Conservation (phyloP, 2,888 invertebrate species). For the Neoscelio sp. region DNA sequence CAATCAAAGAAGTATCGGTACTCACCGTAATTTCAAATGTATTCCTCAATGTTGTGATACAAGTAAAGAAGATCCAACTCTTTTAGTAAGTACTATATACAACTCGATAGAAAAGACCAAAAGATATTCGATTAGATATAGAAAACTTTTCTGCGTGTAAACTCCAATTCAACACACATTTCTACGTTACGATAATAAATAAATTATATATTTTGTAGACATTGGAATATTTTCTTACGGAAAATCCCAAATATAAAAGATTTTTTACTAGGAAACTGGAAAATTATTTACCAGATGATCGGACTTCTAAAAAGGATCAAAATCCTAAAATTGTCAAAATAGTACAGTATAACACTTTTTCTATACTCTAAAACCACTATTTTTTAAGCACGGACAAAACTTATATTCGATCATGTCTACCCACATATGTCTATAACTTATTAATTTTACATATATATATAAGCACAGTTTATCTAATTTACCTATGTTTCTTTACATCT, state of each 20-base stretch:
- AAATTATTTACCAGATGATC: background rate
- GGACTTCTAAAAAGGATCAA: background rate
- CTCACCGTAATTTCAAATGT: conserved; percentile 65
- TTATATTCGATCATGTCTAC: too few species aligned
- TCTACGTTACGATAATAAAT: conserved; percentile 5
- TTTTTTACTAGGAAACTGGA: conserved; percentile 26
- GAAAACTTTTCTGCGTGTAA: conserved; percentile 1
- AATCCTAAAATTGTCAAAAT: too few species aligned
- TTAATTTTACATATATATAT: too few species aligned
- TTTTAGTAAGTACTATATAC: conserved; percentile 68
- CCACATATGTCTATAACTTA: too few species aligned
- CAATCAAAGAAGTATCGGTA: conserved; percentile 55
- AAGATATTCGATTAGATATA: conserved; percentile 23
- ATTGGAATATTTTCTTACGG: conserved; percentile 11
- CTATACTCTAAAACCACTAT: too few species aligned
- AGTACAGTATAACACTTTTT: too few species aligned
- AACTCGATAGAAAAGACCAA: conserved; percentile 17
- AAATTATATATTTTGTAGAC: conserved; percentile 12
- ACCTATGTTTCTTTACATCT: too few species aligned
- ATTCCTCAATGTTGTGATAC: conserved; percentile 65
- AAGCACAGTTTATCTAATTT: too few species aligned
- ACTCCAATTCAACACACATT: background rate
- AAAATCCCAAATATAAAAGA: conserved; percentile 14
- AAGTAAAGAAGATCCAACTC: conserved; percentile 66
- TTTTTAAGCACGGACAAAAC: too few species aligned